Evolutionary conservation across 2,888 invertebrate genomes (phyloP).

Genomic region (Pterostichus niger): DNA sequence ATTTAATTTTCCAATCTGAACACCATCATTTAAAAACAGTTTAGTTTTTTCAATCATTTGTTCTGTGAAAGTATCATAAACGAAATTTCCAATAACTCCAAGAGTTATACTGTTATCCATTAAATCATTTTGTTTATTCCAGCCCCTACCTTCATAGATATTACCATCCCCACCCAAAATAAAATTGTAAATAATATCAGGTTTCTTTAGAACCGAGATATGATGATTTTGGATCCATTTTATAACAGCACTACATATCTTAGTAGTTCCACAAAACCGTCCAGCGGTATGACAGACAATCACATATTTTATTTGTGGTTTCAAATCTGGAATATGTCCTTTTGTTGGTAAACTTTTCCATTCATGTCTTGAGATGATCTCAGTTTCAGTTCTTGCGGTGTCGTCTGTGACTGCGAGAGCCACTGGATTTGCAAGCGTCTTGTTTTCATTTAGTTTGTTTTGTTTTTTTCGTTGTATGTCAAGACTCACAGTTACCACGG

Average conservation of each 20-base stretch:
- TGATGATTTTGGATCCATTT: conserved; percentile 77
- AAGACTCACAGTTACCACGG: not conserved
- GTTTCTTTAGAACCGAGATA: conserved; percentile 74
- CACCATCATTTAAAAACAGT: conserved; percentile 76
- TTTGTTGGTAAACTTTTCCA: conserved; percentile 24
- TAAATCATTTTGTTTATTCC: conserved; percentile 79
- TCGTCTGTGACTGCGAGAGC: not conserved
- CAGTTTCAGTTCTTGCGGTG: not conserved
- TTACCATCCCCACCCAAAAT: conserved; percentile 80
- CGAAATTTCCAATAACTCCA: conserved; percentile 78
- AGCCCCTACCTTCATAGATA: conserved; percentile 79
- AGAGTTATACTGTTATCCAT: conserved; percentile 77
- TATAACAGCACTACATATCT: conserved; percentile 77
- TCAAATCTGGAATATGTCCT: conserved; percentile 18
- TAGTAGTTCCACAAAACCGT: conserved; percentile 75
- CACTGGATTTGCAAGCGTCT: conserved; percentile 1
- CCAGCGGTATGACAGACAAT: conserved; percentile 78
- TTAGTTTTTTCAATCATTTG: conserved; percentile 77
- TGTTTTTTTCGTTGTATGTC: conserved; percentile 6
- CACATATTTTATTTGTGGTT: conserved; percentile 44
- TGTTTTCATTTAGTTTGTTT: conserved; percentile 5
- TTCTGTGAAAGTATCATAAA: conserved; percentile 75
- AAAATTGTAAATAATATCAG: conserved; percentile 78
- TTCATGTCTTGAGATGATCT: conserved; percentile 29
- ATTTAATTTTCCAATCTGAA: conserved; percentile 75